These are phyloP conservation scores for Sarcoramphus papa DNA, from an alignment of 2,797 vertebrate species.

Conservation along the genomic window DNA sequence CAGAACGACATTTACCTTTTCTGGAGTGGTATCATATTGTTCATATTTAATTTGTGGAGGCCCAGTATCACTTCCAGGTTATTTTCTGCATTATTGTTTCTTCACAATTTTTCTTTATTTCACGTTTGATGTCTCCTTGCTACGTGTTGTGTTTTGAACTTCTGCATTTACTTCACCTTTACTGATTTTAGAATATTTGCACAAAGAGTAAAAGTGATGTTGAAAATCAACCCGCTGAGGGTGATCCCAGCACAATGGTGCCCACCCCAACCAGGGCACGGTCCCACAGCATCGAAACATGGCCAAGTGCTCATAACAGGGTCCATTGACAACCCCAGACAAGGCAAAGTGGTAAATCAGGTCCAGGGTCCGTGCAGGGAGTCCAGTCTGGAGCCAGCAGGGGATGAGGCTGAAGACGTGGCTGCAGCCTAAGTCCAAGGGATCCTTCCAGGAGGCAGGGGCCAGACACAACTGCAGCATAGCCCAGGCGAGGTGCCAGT, in stretches of 20 bases:
- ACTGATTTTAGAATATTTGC: background rate
- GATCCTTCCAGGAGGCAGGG: background rate
- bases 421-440: background rate
- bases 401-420: background rate
- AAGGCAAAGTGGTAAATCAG: background rate
- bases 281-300: rapidly evolving
- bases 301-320: background rate
- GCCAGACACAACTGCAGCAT: no score
- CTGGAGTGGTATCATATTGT: background rate
- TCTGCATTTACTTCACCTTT: background rate
- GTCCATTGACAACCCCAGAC: background rate
- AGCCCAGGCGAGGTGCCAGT: rapidly evolving
- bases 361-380: background rate
- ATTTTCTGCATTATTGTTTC: background rate
- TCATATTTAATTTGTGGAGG: background rate
- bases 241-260: background rate
- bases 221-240: background rate
- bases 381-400: background rate
- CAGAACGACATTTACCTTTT: background rate
- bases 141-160: background rate
- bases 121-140: background rate
- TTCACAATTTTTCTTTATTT: background rate
- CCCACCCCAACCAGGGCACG: background rate
- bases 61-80: background rate
- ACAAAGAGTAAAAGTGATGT: background rate